phyloP scores from a whole-genome alignment of 2,113 vertebrate species.

The Polypterus senegalus region DNA sequence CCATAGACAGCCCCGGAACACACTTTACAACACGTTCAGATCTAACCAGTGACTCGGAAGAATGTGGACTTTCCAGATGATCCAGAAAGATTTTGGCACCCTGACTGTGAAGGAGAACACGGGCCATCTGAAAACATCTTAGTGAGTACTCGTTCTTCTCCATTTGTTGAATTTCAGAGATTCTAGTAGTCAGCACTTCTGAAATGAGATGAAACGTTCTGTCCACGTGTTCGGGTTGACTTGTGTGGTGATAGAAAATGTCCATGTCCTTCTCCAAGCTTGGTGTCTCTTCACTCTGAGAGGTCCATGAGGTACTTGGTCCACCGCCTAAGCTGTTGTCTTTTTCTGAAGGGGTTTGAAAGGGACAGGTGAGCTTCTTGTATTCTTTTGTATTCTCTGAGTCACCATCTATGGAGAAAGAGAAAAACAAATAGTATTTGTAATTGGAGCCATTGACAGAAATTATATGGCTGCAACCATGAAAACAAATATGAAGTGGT shows the following conservation, averaged over 20 bases:
- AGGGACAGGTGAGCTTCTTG: too few species aligned
- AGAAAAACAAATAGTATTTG: too few species aligned
- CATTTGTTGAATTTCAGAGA: conserved; percentile 28
- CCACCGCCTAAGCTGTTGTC: neutral
- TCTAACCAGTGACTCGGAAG: conserved; percentile 31
- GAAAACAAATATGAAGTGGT: too few species aligned
- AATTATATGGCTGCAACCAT: too few species aligned
- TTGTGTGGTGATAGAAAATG: neutral
- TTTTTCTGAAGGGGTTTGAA: too few species aligned
- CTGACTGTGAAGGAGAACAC: conserved; percentile 42
- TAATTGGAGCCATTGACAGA: too few species aligned
- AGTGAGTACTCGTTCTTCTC: conserved; percentile 25
- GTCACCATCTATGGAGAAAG: too few species aligned
- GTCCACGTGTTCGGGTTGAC: neutral
- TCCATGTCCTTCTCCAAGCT: neutral
- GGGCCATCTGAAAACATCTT: conserved; percentile 47
- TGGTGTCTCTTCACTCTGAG: neutral
- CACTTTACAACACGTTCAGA: conserved; percentile 3
- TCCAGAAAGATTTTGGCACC: conserved; percentile 38
- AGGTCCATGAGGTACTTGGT: neutral
- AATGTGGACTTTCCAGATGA: conserved; percentile 20
- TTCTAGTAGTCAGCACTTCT: conserved; percentile 33
- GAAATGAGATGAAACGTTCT: conserved; percentile 12
- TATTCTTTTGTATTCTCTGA: too few species aligned
- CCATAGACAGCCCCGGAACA: conserved; percentile 52